Evolutionary conservation across 2,797 vertebrate genomes (phyloP), one percentile per base, ranked within the genome.

Genomic region (Rhinogobio ventralis): DNA sequence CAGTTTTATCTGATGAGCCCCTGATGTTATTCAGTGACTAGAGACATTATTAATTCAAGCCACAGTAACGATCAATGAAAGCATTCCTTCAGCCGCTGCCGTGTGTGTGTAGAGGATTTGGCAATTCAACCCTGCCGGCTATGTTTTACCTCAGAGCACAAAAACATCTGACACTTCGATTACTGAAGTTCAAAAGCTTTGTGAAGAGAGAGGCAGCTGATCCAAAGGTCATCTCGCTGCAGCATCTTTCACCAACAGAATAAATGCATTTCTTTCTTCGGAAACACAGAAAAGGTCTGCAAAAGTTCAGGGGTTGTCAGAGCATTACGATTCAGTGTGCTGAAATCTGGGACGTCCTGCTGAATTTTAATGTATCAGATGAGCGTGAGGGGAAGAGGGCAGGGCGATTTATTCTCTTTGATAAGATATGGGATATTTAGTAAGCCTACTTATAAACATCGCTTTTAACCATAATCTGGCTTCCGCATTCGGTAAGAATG

Each of bases 1-100:
- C 30, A 69, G 86, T 89, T 73, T 91, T 89, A 80, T 80, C 72
- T 92, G 92, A 94, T 91, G 89, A 93, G 90, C 89, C 88, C 78
- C 71, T 87, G 49, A 84, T 89, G 86, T 90, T 85, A 90, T 90
- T 91, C 49, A 89, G 87, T 82, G 88, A 90, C 83, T 81, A 81
- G 77, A 89, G 83, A 90, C 88, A 85, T 88, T 66, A 82, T 91
- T 94, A 92, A 94, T 94, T 94, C 90, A 93, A 93, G 87, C 81
- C 85, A 89, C 93, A 87, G 82, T 88, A 85, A 85, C 85, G 86
- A 93, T 94, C 90, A 85, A 92, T 94, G 82, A 81, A 87, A 85
- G 79, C 39, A 80, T 72, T 39, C 15, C 78, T 51, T 76, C 11
- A 42, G 84, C 55, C 87, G 79, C 90, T 89, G 49, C 20, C 9